phyloP scores from a whole-genome alignment of 1,140 invertebrate genomes.

The Mactra quadrangularis region DNA sequence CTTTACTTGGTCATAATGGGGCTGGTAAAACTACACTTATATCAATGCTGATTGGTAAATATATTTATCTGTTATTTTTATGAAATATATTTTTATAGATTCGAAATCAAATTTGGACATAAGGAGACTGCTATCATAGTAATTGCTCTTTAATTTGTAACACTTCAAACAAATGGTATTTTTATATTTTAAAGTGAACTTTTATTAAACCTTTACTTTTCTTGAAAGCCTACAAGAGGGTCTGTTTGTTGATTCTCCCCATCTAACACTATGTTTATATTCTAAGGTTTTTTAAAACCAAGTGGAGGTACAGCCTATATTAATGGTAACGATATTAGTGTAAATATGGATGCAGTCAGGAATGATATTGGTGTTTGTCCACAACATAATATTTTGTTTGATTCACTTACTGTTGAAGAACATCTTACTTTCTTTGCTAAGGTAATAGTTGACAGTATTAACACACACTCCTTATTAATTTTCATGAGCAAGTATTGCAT shows the following conservation, averaged over 20 bases:
- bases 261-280: no score
- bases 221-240: no score
- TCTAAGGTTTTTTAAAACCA: conserved; percentile 76
- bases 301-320: conserved; percentile 87
- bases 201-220: no score
- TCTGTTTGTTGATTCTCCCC: no score
- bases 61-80: conserved; percentile 77
- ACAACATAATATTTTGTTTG: conserved; percentile 83
- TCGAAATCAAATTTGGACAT: no score
- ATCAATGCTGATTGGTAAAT: conserved; percentile 84
- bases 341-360: conserved; percentile 76
- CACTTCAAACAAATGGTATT: no score
- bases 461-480: no score
- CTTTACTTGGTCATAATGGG: conserved; percentile 94
- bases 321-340: conserved; percentile 88
- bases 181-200: no score
- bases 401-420: conserved; percentile 79
- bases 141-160: no score
- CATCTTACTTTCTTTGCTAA: conserved; percentile 83
- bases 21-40: conserved; percentile 86
- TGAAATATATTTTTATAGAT: conserved; percentile 68
- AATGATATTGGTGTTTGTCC: conserved; percentile 81
- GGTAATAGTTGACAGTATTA: no score
- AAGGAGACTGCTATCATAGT: no score
- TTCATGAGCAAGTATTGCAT: no score